Conservation (phyloP, 1,140 invertebrate species). For the Drosophila littoralis region DNA sequence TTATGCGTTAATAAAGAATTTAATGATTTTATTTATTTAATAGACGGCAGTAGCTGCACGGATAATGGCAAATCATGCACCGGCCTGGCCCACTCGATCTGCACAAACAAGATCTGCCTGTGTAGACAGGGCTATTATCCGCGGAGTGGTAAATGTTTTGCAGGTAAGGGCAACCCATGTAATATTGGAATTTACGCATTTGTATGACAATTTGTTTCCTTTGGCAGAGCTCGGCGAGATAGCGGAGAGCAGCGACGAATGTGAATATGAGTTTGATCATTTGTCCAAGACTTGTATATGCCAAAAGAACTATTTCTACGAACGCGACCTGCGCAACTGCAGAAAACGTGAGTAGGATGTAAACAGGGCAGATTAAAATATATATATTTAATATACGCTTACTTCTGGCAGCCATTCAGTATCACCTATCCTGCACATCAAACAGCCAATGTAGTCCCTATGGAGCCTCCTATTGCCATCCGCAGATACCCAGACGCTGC, state of each 20-base stretch:
- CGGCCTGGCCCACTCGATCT: conserved; percentile 75
- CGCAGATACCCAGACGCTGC: conserved; percentile 72
- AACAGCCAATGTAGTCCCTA: conserved; percentile 83
- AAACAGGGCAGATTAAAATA: neutral
- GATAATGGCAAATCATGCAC: conserved; percentile 73
- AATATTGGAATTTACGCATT: neutral
- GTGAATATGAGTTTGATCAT: conserved; percentile 75
- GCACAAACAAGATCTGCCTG: conserved; percentile 69
- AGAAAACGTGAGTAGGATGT: conserved; percentile 70
- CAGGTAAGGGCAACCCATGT: conserved; percentile 50
- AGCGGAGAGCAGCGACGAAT: conserved; percentile 81
- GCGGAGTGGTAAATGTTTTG: conserved; percentile 78
- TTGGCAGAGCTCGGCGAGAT: conserved; percentile 79
- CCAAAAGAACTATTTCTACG: conserved; percentile 83
- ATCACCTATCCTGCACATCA: conserved; percentile 78
- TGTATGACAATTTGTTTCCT: neutral
- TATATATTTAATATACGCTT: neutral
- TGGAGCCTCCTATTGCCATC: conserved; percentile 74
- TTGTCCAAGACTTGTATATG: conserved; percentile 78
- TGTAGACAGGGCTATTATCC: conserved; percentile 76
- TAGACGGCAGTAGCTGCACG: conserved; percentile 75
- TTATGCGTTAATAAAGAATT: neutral
- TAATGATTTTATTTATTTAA: neutral
- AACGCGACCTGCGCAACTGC: conserved; percentile 72
- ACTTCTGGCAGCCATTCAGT: conserved; percentile 71